Evolutionary conservation across 2,888 invertebrate genomes (phyloP).

Genomic region (Cephus pygmeus): DNA sequence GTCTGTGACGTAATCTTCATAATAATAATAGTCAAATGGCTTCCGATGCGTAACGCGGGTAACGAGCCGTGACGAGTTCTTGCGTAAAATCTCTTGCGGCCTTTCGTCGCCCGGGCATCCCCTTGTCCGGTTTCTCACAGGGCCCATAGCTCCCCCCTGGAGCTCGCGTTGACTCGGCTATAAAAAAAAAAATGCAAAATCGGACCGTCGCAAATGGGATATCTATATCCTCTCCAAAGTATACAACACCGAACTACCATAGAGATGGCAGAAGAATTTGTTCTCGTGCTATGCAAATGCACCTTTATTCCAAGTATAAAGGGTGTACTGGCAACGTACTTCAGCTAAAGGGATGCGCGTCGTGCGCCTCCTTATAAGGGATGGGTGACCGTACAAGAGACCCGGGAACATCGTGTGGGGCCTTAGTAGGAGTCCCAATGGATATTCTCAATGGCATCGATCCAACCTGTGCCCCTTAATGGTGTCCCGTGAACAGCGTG

Average conservation of each 20-base stretch:
- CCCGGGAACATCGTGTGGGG: not conserved
- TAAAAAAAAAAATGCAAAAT: not conserved
- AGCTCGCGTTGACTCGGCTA: not conserved
- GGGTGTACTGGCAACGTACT: not conserved
- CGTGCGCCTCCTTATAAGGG: constrained; percentile 7
- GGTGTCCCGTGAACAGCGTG: constrained; percentile 1
- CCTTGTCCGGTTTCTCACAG: not conserved
- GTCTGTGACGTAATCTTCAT: not conserved
- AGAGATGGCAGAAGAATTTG: not conserved
- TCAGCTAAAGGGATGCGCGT: not conserved
- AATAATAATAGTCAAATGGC: not conserved
- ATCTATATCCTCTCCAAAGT: not conserved
- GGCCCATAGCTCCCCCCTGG: too few relatives aligned
- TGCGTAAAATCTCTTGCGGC: not conserved
- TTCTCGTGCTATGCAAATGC: not conserved
- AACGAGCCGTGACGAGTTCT: not conserved
- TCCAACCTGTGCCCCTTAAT: not conserved
- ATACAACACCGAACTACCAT: not conserved
- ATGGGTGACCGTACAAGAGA: not conserved
- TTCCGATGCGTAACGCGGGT: not conserved
- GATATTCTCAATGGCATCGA: constrained; percentile 1
- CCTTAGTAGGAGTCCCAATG: not conserved
- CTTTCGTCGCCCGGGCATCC: not conserved
- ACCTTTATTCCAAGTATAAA: not conserved
- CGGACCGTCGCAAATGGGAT: not conserved